These are phyloP conservation scores for Sandelia bainsii DNA, from an alignment of 2,797 vertebrate species.

Conservation along the genomic window DNA sequence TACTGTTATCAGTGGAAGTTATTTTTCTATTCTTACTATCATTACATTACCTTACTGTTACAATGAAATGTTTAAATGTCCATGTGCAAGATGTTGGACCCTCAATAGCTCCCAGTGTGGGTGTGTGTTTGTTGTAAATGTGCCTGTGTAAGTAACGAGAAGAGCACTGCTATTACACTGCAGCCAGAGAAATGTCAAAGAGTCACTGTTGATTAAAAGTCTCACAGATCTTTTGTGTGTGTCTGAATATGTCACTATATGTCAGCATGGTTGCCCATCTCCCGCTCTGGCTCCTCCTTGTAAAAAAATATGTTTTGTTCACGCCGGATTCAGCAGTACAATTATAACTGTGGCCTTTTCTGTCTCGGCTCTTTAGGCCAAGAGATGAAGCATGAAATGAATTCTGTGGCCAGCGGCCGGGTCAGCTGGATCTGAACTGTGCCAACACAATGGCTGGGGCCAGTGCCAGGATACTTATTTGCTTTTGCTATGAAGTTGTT, in stretches of 20 bases:
- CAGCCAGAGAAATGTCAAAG: neutral
- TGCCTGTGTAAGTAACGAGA: slow-evolving; percentile 1
- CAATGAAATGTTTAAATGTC: neutral
- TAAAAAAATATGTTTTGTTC: slow-evolving; percentile 72
- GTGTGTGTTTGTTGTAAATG: slow-evolving; percentile 8
- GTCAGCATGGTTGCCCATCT: slow-evolving; percentile 22
- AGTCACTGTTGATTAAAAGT: slow-evolving; percentile 28
- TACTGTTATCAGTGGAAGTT: no score
- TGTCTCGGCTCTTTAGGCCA: slow-evolving; percentile 62
- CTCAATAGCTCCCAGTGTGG: neutral
- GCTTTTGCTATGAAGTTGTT: slow-evolving; percentile 61
- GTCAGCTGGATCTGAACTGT: slow-evolving; percentile 62
- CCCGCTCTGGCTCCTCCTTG: slow-evolving; percentile 26
- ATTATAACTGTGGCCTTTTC: slow-evolving; percentile 65
- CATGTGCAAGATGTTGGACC: neutral
- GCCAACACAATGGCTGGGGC: slow-evolving; percentile 58
- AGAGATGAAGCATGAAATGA: slow-evolving; percentile 77
- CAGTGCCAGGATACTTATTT: slow-evolving; percentile 54
- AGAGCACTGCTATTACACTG: slow-evolving; percentile 10
- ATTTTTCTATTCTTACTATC: no score
- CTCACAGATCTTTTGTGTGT: slow-evolving; percentile 1
- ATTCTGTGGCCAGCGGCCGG: slow-evolving; percentile 58
- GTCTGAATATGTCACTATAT: slow-evolving; percentile 17
- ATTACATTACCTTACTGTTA: no score
- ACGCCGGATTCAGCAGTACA: slow-evolving; percentile 58